Evolutionary conservation across 2,113 vertebrate genomes (phyloP).

Genomic region (Gorsachius goisagi): DNA sequence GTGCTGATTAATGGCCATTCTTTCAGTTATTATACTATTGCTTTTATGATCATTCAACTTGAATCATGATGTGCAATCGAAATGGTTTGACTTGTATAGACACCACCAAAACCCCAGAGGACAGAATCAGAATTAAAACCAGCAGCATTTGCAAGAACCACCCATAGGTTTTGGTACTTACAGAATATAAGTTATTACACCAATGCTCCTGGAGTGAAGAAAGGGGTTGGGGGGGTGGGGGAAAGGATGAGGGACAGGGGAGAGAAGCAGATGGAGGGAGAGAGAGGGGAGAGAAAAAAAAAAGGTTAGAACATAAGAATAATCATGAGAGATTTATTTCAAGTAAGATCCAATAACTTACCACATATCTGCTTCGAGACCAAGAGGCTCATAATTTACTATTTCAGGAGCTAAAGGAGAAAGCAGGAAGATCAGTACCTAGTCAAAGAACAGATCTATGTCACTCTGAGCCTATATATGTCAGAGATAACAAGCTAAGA

Average conservation of each 20-base stretch:
- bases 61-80: not conserved
- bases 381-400: conserved; percentile 96
- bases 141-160: not conserved
- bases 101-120: not conserved
- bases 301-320: conserved; percentile 25
- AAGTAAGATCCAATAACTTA: conserved; percentile 75
- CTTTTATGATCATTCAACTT: not conserved
- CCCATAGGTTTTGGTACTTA: conserved; percentile 73
- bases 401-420: conserved; percentile 92
- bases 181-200: conserved; percentile 89
- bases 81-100: not conserved
- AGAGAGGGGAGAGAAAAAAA: not conserved
- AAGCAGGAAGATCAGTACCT: conserved; percentile 32
- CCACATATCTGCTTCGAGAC: conserved; percentile 99
- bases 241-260: not conserved
- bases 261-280: not conserved
- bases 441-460: not conserved
- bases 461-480: not conserved
- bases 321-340: not conserved
- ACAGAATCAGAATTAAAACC: not conserved
- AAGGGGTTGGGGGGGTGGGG: no score
- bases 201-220: conserved; percentile 79
- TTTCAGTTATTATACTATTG: not conserved
- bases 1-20: not conserved
- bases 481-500: not conserved